Percentiles rank a stretch among this genome's conserved stretches.
phyloP scores from a whole-genome alignment of 1,140 invertebrate genomes.

The Leptopilina boulardi region DNA sequence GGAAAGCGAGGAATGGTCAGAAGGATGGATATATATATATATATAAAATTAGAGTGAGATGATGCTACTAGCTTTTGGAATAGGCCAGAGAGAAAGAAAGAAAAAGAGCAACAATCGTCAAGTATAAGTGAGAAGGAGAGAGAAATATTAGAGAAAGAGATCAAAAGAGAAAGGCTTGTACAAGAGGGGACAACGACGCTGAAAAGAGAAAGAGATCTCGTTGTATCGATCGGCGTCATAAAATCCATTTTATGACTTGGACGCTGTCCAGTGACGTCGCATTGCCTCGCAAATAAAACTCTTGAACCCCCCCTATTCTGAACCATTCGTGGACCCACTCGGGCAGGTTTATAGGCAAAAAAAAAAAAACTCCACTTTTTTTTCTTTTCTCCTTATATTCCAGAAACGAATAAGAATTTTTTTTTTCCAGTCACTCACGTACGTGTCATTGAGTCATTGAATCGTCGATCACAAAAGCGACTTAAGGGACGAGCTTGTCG shows the following conservation, averaged over 20 bases:
- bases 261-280: constrained; percentile 74
- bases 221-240: constrained; percentile 75
- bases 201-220: constrained; percentile 67
- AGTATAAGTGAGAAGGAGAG: constrained; percentile 21
- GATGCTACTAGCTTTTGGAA: background rate
- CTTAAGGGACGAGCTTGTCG: constrained; percentile 18
- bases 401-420: constrained; percentile 27
- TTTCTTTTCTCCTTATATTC: constrained; percentile 41
- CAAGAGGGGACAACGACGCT: constrained; percentile 52
- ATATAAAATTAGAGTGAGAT: background rate
- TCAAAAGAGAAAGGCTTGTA: background rate
- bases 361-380: constrained; percentile 51
- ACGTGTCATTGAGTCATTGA: background rate
- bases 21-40: too few relatives aligned
- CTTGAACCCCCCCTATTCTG: constrained; percentile 63
- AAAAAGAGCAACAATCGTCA: background rate
- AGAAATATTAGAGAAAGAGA: constrained; percentile 15
- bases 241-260: constrained; percentile 76
- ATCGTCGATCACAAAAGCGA: background rate
- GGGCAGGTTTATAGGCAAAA: constrained; percentile 57
- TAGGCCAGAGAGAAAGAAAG: background rate
- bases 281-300: constrained; percentile 65
- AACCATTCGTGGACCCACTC: constrained; percentile 36
- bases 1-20: background rate
- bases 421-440: background rate